Conservation (phyloP, 2,888 invertebrate genomes). For the Xestia ashworthii region DNA sequence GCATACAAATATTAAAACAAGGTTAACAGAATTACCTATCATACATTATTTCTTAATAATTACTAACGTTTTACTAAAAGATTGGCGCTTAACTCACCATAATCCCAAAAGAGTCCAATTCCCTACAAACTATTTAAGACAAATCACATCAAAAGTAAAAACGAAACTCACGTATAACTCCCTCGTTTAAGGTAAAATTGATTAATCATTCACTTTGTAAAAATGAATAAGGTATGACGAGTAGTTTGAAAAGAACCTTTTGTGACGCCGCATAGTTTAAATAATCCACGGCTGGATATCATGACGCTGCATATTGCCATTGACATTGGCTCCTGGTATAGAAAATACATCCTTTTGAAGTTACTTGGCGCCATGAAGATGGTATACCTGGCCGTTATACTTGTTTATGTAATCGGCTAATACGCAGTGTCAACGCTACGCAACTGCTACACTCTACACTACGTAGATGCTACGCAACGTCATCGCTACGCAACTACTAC, state of each 20-base stretch:
- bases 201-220: constrained; percentile 28
- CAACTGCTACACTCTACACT: background rate
- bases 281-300: constrained; percentile 31
- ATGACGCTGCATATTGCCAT: constrained; percentile 42
- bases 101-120: background rate
- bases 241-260: constrained; percentile 29
- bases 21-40: no score
- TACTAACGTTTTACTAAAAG: background rate
- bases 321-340: constrained; percentile 6
- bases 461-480: background rate
- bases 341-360: constrained; percentile 15
- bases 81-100: background rate
- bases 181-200: constrained; percentile 33
- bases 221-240: constrained; percentile 1
- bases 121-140: background rate
- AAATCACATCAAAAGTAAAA: background rate
- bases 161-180: background rate
- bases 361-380: background rate
- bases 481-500: no score
- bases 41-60: no score
- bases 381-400: background rate
- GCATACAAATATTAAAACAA: no score
- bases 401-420: background rate
- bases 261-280: constrained; percentile 28
- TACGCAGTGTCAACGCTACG: background rate